A percentile compares a stretch with the other conserved stretches of the same genome.
Evolutionary conservation across 2,888 invertebrate species (phyloP).

Genomic region (Heliconius ismenius): DNA sequence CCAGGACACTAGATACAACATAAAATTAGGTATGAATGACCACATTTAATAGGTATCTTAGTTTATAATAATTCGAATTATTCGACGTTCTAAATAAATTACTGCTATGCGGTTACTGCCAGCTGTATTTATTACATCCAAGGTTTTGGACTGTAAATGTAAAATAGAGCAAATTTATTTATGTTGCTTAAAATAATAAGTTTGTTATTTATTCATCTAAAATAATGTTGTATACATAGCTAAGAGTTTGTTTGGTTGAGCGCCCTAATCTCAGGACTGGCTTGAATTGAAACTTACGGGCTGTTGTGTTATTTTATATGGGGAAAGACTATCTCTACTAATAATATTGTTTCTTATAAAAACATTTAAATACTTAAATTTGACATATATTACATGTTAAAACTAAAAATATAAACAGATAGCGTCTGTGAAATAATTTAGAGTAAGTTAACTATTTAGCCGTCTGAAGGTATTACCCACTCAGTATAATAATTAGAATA

Average conservation of each 20-base stretch:
- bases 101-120: slow-evolving; percentile 22
- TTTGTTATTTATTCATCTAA: not conserved
- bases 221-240: not conserved
- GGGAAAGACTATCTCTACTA: too few species aligned
- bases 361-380: too few species aligned
- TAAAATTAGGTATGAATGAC: not conserved
- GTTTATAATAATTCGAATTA: slow-evolving; percentile 6
- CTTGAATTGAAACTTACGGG: too few species aligned
- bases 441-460: not conserved
- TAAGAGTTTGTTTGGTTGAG: not conserved
- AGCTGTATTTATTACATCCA: slow-evolving; percentile 30
- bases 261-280: not conserved
- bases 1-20: not conserved
- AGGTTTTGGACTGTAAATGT: slow-evolving; percentile 30
- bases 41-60: not conserved
- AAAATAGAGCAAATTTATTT: slow-evolving; percentile 11
- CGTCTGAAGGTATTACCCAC: not conserved
- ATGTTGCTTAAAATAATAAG: not conserved
- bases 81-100: slow-evolving; percentile 21
- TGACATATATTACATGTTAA: too few species aligned
- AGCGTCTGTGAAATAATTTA: not conserved
- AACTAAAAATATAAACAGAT: too few species aligned
- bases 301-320: too few species aligned
- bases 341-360: too few species aligned
- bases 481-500: not conserved